phyloP scores from a whole-genome alignment of 1,140 invertebrate species.

The Rhopalosiphum padi region DNA sequence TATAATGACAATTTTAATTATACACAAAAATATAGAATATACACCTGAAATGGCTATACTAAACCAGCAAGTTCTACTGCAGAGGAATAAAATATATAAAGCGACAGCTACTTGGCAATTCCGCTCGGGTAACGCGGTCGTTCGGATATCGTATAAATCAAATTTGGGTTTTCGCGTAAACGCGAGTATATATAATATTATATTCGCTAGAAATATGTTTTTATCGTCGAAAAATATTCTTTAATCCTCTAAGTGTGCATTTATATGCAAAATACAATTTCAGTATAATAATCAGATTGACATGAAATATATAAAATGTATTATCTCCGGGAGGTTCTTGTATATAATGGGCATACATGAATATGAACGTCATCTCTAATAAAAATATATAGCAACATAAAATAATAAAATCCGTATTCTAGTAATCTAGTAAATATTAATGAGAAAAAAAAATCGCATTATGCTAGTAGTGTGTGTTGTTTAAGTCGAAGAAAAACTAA shows the following conservation, averaged over 20 bases:
- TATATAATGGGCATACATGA: neutral
- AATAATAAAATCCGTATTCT: neutral
- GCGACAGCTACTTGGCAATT: neutral
- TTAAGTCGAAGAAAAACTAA: neutral
- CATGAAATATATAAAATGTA: constrained; percentile 6
- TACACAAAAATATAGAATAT: neutral
- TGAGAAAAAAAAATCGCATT: neutral
- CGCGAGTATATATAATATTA: neutral
- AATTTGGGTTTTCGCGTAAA: neutral
- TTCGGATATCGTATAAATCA: neutral
- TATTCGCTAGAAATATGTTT: neutral
- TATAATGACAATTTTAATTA: neutral
- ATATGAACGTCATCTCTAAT: neutral
- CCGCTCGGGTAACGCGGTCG: neutral
- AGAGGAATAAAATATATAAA: neutral
- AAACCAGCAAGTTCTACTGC: neutral
- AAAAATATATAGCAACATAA: neutral
- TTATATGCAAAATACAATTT: neutral
- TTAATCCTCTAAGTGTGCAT: neutral
- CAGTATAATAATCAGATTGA: constrained; percentile 16
- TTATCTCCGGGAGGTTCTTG: neutral
- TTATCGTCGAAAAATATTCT: neutral
- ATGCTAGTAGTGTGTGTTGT: neutral
- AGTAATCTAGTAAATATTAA: neutral
- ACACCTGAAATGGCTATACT: neutral